Base-by-base conservation (phyloP, 2,888 invertebrate species). In the Eristalinus sepulchralis region DNA sequence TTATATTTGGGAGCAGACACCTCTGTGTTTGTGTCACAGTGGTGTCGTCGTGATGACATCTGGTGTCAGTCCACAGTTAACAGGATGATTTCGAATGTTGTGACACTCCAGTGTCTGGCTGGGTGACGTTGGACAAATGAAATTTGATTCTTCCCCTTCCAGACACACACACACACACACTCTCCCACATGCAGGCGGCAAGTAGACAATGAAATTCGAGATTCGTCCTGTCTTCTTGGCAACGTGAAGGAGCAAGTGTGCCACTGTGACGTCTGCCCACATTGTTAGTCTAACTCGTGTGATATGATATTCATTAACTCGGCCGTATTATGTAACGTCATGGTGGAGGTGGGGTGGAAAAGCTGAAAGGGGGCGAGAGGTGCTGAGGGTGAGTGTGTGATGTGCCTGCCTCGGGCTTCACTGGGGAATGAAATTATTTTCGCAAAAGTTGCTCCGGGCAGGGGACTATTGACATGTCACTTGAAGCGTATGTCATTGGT, bases 241-340 rank as follows among this genome's bases (percentile, higher is more conserved):
- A 76, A n/a, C 31, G 22, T 68, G 64, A 57, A 20, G 31, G 3
- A 47, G 17, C 62, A n/a, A 47, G 59, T 34, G 31, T 77, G 82
- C 47, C 82, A 75, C 66, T 71, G 78, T 53, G 47, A 70, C 57
- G 77, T 34, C 75, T 62, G 77, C 70, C 78, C 78, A 78, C 66
- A 68, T 71, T 70, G 86, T 86, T 79, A 71, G 71, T 47, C 64
- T 78, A 60, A 73, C 77, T 72, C 36, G 70, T 72, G 60, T 75
- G 73, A 70, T 82, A 75, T 73, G 70, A 79, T 86, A 83, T 86
- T 79, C 83, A 83, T 86, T 83, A 86, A 79, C 70, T 82, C 55
- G 67, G 66, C 57, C 70, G 47, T 73, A 76, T 85, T 77, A 67
- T 77, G 67, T 76, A 24, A 59, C 64, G 47, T 17, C 8, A 17